Base-by-base conservation (phyloP, 2,888 invertebrate genomes). In the Urechis unicinctus region DNA sequence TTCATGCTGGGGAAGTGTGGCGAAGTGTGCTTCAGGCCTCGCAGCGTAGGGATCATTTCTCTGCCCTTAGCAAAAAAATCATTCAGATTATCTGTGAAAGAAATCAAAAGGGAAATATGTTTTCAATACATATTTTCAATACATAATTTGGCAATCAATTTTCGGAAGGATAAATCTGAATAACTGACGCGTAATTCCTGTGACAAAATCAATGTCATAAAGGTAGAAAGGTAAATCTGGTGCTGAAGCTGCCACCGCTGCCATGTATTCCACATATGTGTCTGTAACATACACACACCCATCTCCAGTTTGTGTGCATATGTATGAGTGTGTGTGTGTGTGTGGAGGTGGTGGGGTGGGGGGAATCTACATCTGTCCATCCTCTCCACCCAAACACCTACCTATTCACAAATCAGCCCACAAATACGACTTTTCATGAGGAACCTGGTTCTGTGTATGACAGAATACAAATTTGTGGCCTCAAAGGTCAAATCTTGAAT, bases 191-290 rank as follows among this genome's bases (percentile, higher is more conserved):
- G 31, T 50, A n/a, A 62, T 53, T 26, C 84, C 84, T 43, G 85
- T 86, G 75, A 86, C 83, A 59, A 79, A 80, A 0, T 91, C 90
- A 65, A 89, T 87, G 70, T 91, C 90, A 71, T 91, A 91, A 71
- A 91, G 90, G 29, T 89, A 80, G 45, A 91, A 82, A 0, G 91
- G 91, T 0, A 86, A 83, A 4, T 84, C 84, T 0, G 88, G 86
- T 1, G 89, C 90, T 0, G 86, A 85, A 21, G 82, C 79, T 0
- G 86, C 83, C 3, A 91, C 84, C 49, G 82, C 70, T 64, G 82
- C 82, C 64, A 74, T 68, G 55, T 72, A 72, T 1, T 68, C 67
- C 3, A 74, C 67, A 26, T 73, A 57, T 3, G 60, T 61, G 44
- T 72, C 74, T 74, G 63, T 13, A 67, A 56, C 5, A 46, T 21